These are phyloP conservation scores for Papilio protenor DNA, from an alignment of 2,888 invertebrate genomes.

Conservation along the genomic window DNA sequence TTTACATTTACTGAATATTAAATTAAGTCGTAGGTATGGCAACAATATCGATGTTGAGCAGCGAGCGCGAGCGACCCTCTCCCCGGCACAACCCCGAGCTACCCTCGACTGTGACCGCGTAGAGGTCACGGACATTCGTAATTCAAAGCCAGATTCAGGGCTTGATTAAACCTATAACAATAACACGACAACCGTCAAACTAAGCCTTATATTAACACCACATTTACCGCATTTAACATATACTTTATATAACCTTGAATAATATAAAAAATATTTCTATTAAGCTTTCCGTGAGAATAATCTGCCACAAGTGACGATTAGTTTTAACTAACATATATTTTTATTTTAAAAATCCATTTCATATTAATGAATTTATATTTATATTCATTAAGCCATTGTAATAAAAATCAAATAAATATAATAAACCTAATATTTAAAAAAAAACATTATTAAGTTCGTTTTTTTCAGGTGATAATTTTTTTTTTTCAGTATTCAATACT, in stretches of 20 bases:
- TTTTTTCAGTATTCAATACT: neutral
- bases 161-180: constrained; percentile 22
- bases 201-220: constrained; percentile 14
- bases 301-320: too few species aligned
- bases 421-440: too few species aligned
- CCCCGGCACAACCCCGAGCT: constrained; percentile 59
- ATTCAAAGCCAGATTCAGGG: constrained; percentile 53
- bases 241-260: neutral
- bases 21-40: constrained; percentile 15
- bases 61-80: constrained; percentile 44
- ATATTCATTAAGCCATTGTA: too few species aligned
- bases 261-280: neutral
- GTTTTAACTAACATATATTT: too few species aligned
- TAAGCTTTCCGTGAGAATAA: neutral
- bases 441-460: too few species aligned
- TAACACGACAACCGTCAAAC: constrained; percentile 14
- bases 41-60: constrained; percentile 29
- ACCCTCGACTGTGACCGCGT: constrained; percentile 69
- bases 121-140: constrained; percentile 77
- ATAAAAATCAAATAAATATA: too few species aligned
- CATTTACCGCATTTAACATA: neutral
- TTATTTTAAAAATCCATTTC: too few species aligned
- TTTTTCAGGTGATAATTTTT: too few species aligned
- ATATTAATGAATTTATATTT: too few species aligned
- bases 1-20: neutral